Percentiles rank a stretch among this genome's conserved stretches.
These are phyloP conservation scores for Psammodynastes pulverulentus DNA, from an alignment of 2,113 vertebrate genomes.

Conservation along the genomic window DNA sequence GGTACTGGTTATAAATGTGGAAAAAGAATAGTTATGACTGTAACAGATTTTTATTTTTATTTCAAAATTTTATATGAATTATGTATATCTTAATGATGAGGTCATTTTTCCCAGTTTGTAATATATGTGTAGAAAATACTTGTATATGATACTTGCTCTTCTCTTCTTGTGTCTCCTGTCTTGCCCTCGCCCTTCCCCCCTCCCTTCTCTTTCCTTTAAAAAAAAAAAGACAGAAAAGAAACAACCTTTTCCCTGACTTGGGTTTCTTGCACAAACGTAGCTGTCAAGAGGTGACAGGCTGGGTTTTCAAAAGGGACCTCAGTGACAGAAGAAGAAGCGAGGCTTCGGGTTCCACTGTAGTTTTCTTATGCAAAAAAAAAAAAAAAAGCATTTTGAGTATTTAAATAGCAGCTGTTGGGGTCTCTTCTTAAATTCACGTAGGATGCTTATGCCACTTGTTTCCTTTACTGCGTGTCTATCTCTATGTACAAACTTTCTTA, in stretches of 20 bases:
- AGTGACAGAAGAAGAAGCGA: slow-evolving; percentile 55
- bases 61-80: slow-evolving; percentile 99
- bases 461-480: slow-evolving; percentile 87
- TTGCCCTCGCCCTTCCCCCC: slow-evolving; percentile 63
- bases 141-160: slow-evolving; percentile 96
- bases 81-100: slow-evolving; percentile 99
- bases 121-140: slow-evolving; percentile 99
- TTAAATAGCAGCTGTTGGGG: slow-evolving; percentile 76
- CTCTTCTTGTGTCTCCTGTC: slow-evolving; percentile 55
- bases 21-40: slow-evolving; percentile 99
- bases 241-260: slow-evolving; percentile 78
- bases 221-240: neutral
- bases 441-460: slow-evolving; percentile 87
- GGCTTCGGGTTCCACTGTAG: slow-evolving; percentile 76
- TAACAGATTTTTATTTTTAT: slow-evolving; percentile 99
- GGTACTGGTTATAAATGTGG: slow-evolving; percentile 98
- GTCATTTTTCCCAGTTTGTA: slow-evolving; percentile 98
- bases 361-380: slow-evolving; percentile 88
- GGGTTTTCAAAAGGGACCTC: slow-evolving; percentile 70
- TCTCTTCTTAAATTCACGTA: slow-evolving; percentile 77
- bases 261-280: slow-evolving; percentile 85
- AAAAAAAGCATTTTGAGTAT: slow-evolving; percentile 83
- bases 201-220: slow-evolving; percentile 67
- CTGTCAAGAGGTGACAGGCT: slow-evolving; percentile 78
- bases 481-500: slow-evolving; percentile 93